Evolutionary conservation across 2,888 invertebrate genomes (phyloP).

Genomic region (Apodemia mormo): DNA sequence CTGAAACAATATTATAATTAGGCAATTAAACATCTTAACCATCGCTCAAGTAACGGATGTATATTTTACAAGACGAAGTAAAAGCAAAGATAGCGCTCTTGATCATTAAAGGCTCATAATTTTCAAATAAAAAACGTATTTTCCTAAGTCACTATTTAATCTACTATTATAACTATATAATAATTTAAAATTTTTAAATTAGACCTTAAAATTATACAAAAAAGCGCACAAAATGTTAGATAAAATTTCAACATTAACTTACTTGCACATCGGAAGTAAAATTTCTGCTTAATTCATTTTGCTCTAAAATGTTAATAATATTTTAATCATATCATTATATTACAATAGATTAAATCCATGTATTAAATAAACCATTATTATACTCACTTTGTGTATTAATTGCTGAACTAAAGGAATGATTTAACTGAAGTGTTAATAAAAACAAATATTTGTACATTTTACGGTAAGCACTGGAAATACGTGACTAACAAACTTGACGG

Average conservation of each 20-base stretch:
- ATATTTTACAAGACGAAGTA: no score
- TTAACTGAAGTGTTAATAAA: background rate
- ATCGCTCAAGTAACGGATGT: no score
- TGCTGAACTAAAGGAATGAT: background rate
- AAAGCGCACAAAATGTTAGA: no score
- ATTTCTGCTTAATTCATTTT: background rate
- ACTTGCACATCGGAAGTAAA: background rate
- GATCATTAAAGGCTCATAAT: no score
- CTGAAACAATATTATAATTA: slow-evolving; percentile 1
- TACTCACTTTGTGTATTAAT: background rate
- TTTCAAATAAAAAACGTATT: no score
- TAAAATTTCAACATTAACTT: background rate
- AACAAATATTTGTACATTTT: background rate
- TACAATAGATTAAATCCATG: background rate
- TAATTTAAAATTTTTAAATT: no score
- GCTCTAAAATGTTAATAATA: background rate
- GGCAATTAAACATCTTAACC: no score
- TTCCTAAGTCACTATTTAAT: no score
- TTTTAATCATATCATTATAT: background rate
- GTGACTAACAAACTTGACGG: background rate
- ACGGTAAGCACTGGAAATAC: background rate
- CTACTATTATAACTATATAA: no score
- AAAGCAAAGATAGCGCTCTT: no score
- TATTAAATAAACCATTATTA: background rate
- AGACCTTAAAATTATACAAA: no score